These are phyloP conservation scores for Rhadinocentrus ornatus DNA, from an alignment of 2,797 vertebrate genomes.

Conservation along the genomic window DNA sequence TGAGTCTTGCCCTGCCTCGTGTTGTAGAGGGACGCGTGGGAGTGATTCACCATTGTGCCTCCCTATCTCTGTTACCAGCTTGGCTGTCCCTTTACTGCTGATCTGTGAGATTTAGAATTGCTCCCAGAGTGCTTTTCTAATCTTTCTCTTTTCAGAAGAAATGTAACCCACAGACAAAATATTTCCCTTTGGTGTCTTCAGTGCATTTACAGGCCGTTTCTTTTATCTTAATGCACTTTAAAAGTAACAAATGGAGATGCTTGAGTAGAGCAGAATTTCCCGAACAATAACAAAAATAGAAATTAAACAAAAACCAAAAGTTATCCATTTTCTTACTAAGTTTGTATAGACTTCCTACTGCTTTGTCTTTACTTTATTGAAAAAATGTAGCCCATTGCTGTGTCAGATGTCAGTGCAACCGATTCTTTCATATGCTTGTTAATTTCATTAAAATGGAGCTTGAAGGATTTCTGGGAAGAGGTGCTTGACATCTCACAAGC, in stretches of 20 bases:
- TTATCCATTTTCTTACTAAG: slow-evolving; percentile 1
- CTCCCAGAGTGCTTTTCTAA: slow-evolving; percentile 74
- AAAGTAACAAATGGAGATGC: slow-evolving; percentile 35
- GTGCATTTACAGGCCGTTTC: slow-evolving; percentile 35
- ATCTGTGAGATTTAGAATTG: slow-evolving; percentile 76
- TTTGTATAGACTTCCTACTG: slow-evolving; percentile 20
- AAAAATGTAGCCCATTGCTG: slow-evolving; percentile 35
- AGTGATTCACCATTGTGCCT: slow-evolving; percentile 75
- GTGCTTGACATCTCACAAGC: slow-evolving; percentile 66
- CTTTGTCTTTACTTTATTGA: slow-evolving; percentile 42
- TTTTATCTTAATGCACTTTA: slow-evolving; percentile 38
- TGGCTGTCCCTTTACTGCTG: slow-evolving; percentile 73
- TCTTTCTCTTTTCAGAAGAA: slow-evolving; percentile 60
- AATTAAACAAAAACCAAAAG: not conserved
- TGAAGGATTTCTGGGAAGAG: slow-evolving; percentile 58
- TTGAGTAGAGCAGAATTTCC: slow-evolving; percentile 5
- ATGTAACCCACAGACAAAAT: slow-evolving; percentile 63
- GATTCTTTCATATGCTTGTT: slow-evolving; percentile 64
- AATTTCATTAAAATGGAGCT: slow-evolving; percentile 77
- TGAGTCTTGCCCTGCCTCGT: slow-evolving; percentile 60
- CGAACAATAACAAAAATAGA: not conserved
- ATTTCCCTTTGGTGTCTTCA: slow-evolving; percentile 57
- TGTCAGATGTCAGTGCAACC: slow-evolving; percentile 58
- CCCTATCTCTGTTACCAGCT: slow-evolving; percentile 75
- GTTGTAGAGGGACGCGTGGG: slow-evolving; percentile 65